These are phyloP conservation scores for Scaptodrosophila lebanonensis DNA, from an alignment of 1,140 invertebrate species.

Conservation along the genomic window DNA sequence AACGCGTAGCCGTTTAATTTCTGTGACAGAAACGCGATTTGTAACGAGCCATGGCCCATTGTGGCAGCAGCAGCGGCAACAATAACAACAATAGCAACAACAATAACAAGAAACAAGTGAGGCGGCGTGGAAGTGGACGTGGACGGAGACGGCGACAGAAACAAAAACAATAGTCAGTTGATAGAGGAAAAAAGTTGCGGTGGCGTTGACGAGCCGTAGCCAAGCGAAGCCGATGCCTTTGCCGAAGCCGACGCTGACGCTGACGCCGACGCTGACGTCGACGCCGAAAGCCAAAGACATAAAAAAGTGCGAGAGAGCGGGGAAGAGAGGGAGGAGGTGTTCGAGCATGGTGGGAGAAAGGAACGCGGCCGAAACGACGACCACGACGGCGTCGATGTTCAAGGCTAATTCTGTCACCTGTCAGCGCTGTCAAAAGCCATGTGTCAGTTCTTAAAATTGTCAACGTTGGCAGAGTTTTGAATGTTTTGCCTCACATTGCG, in stretches of 20 bases:
- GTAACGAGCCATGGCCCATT: constrained; percentile 57
- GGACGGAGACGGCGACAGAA: background rate
- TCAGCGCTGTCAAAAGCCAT: constrained; percentile 60
- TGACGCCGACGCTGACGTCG: too few species aligned
- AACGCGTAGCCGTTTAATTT: constrained; percentile 57
- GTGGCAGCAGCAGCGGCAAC: constrained; percentile 22
- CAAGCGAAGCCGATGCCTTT: background rate
- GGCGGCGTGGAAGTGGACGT: too few species aligned
- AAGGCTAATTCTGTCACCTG: constrained; percentile 74
- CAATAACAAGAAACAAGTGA: constrained; percentile 14
- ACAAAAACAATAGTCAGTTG: constrained; percentile 4
- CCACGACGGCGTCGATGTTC: constrained; percentile 28
- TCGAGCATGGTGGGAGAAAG: background rate
- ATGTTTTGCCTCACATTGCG: constrained; percentile 11
- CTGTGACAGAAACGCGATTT: constrained; percentile 72
- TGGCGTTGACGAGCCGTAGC: constrained; percentile 29
- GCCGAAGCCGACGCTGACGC: too few species aligned
- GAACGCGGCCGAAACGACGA: constrained; percentile 34
- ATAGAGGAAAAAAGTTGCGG: constrained; percentile 4
- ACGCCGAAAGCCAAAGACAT: too few species aligned
- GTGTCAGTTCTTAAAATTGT: constrained; percentile 62
- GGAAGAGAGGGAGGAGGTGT: background rate
- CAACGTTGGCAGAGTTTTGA: constrained; percentile 49
- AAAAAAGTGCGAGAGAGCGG: constrained; percentile 1
- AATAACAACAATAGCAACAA: constrained; percentile 13